A percentile compares a stretch with the other conserved stretches of the same genome.
Evolutionary conservation across 1,140 invertebrate species (phyloP).

Genomic region (Pachyrhynchus sulphureomaculatus): DNA sequence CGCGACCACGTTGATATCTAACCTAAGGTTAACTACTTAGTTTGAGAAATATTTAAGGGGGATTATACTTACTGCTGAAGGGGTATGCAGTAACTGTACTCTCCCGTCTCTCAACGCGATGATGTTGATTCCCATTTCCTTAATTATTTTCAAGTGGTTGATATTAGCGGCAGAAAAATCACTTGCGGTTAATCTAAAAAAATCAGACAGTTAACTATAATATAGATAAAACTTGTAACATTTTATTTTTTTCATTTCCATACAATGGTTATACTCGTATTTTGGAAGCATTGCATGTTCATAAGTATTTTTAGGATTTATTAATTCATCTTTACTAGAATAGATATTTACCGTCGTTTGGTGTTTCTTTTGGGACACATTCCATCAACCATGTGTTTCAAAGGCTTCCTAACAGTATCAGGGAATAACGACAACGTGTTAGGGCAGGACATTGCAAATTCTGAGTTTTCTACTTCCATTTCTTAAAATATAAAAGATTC

Average conservation of each 20-base stretch:
- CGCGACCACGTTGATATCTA: no score
- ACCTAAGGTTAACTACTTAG: no score
- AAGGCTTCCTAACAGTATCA: slow-evolving; percentile 72
- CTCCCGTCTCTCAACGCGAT: slow-evolving; percentile 84
- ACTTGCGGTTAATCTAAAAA: slow-evolving; percentile 62
- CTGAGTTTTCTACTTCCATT: slow-evolving; percentile 62
- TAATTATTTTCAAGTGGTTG: slow-evolving; percentile 85
- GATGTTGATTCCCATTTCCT: slow-evolving; percentile 93
- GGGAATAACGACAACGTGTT: slow-evolving; percentile 82
- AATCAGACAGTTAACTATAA: not conserved
- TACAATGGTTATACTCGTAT: no score
- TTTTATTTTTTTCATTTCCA: no score
- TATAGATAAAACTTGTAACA: not conserved
- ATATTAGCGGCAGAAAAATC: slow-evolving; percentile 82
- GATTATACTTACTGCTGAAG: slow-evolving; percentile 70
- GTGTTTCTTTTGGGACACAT: slow-evolving; percentile 65
- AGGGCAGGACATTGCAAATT: slow-evolving; percentile 79
- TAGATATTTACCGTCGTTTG: slow-evolving; percentile 19
- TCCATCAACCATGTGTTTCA: slow-evolving; percentile 84
- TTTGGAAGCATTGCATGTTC: no score
- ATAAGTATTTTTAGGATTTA: no score
- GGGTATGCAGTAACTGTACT: slow-evolving; percentile 86
- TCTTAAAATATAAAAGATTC: slow-evolving; percentile 30
- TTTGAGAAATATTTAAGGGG: no score
- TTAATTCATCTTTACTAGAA: no score